Conservation (phyloP, 1,140 invertebrate species). For the Coenobita brevimanus region DNA sequence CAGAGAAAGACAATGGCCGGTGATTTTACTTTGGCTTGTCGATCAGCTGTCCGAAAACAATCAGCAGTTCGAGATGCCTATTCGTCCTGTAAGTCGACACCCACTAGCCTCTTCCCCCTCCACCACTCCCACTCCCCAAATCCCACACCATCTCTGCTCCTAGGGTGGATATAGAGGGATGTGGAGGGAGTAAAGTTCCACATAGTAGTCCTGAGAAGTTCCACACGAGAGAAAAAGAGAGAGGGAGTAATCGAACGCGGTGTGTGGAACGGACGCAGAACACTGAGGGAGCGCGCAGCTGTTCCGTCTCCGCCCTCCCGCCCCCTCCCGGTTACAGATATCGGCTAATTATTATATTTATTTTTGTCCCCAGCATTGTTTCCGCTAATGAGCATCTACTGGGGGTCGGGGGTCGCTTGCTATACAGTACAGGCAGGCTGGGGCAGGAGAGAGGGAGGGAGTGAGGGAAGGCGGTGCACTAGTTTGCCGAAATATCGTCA, state of each 20-base stretch:
- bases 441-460: not conserved
- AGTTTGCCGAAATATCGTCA: too few species aligned
- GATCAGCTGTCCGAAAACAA: constrained; percentile 45
- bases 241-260: too few species aligned
- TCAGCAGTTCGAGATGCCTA: not conserved
- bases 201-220: too few species aligned
- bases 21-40: constrained; percentile 57
- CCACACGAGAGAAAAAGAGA: too few species aligned
- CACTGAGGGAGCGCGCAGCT: not conserved
- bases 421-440: too few species aligned
- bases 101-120: not conserved
- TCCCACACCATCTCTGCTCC: not conserved
- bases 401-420: not conserved
- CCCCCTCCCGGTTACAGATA: constrained; percentile 50
- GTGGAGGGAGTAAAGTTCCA: too few species aligned
- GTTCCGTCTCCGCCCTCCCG: not conserved
- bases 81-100: not conserved
- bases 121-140: not conserved
- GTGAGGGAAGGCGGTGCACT: too few species aligned
- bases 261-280: too few species aligned
- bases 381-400: constrained; percentile 48
- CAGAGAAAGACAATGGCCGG: constrained; percentile 46
- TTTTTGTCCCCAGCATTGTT: constrained; percentile 52
- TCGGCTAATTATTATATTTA: constrained; percentile 64
- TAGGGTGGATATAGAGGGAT: too few species aligned